These are phyloP conservation scores for Calephelis virginiensis DNA, from an alignment of 1,140 invertebrate species.

Conservation along the genomic window DNA sequence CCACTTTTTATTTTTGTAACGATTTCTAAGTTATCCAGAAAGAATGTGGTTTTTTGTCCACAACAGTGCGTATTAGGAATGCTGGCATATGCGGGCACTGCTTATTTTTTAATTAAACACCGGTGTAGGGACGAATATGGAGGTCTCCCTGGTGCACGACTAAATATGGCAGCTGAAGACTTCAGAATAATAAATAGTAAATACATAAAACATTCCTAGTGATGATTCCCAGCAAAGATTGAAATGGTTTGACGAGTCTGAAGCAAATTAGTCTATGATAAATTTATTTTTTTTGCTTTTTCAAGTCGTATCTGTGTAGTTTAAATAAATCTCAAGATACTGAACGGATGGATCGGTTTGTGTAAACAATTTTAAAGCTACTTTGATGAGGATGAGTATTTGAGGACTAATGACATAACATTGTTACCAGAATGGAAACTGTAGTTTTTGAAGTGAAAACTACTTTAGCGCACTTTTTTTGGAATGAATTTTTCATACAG, in stretches of 20 bases:
- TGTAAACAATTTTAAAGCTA: no score
- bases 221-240: conserved; percentile 35
- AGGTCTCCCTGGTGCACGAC: conserved; percentile 33
- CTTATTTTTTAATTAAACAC: conserved; percentile 24
- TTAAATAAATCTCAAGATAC: no score
- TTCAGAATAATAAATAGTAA: conserved; percentile 36
- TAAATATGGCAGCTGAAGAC: conserved; percentile 42
- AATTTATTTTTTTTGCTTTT: no score
- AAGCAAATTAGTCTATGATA: conserved; percentile 17
- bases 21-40: conserved; percentile 13
- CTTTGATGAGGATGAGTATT: no score
- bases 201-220: conserved; percentile 35
- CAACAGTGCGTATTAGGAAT: conserved; percentile 30
- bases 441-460: no score
- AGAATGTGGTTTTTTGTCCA: conserved; percentile 29
- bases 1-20: conserved; percentile 4
- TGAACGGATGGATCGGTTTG: no score
- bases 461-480: no score
- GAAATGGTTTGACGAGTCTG: conserved; percentile 35
- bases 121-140: conserved; percentile 37
- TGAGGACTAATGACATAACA: no score
- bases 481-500: no score
- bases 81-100: conserved; percentile 26
- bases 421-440: no score
- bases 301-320: no score